phyloP scores from a whole-genome alignment of 2,888 invertebrate species.

The Pyrocoelia pectoralis region DNA sequence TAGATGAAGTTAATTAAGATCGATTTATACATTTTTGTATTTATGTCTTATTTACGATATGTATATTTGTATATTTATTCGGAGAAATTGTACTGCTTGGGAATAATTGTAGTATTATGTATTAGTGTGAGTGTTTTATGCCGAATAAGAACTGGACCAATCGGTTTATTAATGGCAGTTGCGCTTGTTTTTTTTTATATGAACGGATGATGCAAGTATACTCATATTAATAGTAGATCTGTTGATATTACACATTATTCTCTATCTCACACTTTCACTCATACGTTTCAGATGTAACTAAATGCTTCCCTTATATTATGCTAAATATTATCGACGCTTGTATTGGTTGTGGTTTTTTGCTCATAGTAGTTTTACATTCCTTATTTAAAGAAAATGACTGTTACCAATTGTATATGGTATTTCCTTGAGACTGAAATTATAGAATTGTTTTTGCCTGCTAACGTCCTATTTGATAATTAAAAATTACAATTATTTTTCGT shows the following conservation, averaged over 20 bases:
- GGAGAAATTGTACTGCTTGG: not conserved
- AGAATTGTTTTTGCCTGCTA: conserved; percentile 20
- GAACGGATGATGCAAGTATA: not conserved
- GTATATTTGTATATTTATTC: conserved; percentile 14
- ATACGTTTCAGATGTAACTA: not conserved
- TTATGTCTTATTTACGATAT: conserved; percentile 12
- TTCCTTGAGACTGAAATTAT: conserved; percentile 36
- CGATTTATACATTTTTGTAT: conserved; percentile 15
- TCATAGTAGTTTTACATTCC: conserved; percentile 28
- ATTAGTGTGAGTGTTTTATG: not conserved
- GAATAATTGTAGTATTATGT: not conserved
- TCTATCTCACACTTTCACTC: not conserved
- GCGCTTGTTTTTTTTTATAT: not conserved
- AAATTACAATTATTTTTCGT: conserved; percentile 6
- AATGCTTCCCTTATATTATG: conserved; percentile 10
- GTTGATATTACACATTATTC: conserved; percentile 3
- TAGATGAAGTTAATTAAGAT: conserved; percentile 24
- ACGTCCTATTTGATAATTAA: conserved; percentile 6
- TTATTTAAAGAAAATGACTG: conserved; percentile 27
- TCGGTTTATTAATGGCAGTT: not conserved
- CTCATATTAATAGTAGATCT: not conserved
- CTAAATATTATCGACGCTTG: conserved; percentile 7
- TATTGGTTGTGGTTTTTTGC: conserved; percentile 26
- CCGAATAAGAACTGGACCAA: not conserved
- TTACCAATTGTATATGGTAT: conserved; percentile 32